These are phyloP conservation scores for Nasonia giraulti DNA, from an alignment of 1,140 invertebrate species.

Conservation along the genomic window DNA sequence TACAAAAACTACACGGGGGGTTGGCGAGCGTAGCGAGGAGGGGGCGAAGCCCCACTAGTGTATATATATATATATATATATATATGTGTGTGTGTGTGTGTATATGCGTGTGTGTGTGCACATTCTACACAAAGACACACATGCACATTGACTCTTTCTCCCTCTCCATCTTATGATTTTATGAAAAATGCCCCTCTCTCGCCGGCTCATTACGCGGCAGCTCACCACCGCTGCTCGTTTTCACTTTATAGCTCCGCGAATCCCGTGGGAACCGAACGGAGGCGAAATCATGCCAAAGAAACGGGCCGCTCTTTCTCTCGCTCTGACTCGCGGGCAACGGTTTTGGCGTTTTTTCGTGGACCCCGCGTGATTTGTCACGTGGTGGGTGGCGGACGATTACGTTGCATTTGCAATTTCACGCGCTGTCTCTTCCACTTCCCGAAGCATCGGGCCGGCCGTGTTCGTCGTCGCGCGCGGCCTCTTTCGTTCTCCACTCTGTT, in stretches of 20 bases:
- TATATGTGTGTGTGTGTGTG: background rate
- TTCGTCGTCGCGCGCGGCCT: slow-evolving; percentile 39
- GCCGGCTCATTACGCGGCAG: slow-evolving; percentile 41
- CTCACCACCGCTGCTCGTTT: slow-evolving; percentile 30
- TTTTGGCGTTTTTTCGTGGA: slow-evolving; percentile 54
- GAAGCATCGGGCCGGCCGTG: background rate
- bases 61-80: too few relatives aligned
- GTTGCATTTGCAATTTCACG: slow-evolving; percentile 73
- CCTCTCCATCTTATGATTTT: slow-evolving; percentile 6
- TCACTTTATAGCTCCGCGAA: slow-evolving; percentile 43
- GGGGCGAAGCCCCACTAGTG: too few relatives aligned
- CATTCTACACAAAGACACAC: too few relatives aligned
- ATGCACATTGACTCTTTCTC: background rate
- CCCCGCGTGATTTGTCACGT: slow-evolving; percentile 71
- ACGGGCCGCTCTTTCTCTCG: slow-evolving; percentile 38
- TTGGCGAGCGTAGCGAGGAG: too few relatives aligned
- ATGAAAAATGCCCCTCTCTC: slow-evolving; percentile 38
- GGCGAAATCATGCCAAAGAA: slow-evolving; percentile 58
- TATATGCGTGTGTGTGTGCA: background rate
- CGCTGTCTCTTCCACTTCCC: slow-evolving; percentile 57
- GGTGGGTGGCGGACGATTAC: slow-evolving; percentile 71
- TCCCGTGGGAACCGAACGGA: slow-evolving; percentile 59
- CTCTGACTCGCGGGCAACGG: slow-evolving; percentile 55
- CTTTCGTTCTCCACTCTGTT: slow-evolving; percentile 38
- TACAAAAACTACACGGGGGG: too few relatives aligned